Evolutionary conservation across 2,888 invertebrate species (phyloP), one percentile per base, ranked within the genome.

Genomic region (Pristionchus mayeri): DNA sequence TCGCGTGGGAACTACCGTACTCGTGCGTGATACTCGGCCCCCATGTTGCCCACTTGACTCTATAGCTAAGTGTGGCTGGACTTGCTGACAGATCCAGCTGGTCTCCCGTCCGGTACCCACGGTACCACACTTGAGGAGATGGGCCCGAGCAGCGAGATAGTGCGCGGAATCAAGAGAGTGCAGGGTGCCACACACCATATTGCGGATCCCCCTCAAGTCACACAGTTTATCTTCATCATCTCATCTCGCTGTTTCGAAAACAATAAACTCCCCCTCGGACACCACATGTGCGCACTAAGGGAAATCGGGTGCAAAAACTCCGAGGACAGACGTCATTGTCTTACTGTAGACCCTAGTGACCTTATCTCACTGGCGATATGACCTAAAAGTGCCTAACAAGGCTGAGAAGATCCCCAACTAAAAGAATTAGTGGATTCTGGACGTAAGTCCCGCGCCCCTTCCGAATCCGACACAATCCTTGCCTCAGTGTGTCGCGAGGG

Each of bases 71-170:
- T 34, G 13, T 71, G 18, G 34, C 67, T 67, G n/a, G 18, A n/a
- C 67, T 44, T 71, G 40, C 71, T 71, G 71, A 71, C 71, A 71
- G 71, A 27, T 11, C 71, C 71, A 71, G 37, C 71, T 71, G 71
- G 40, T 54, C 7, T 44, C n/a, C n/a, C n/a, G 27, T 27, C 27
- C 11, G 71, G 71, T 71, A 71, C 40, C 71, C 71, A 71, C 71
- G 71, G 24, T 44, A n/a, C 40, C 40, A 44, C 40, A 40, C 71
- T 71, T 24, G 71, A 71, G 71, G 9, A 7, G 24, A 71, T 6
- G 21, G 71, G 11, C 44, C 13, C 44, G 6, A 13, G 44, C 13
- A 44, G 44, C 18, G 63, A 63, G 57, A 60, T 24, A 60, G 27
- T 3, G 16, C 16, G 57, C 27, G 34, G 2, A 34, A 63, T 34